Percentiles rank a stretch among this genome's conserved stretches.
Evolutionary conservation across 2,113 vertebrate genomes (phyloP).

Genomic region (Centropristis striata): DNA sequence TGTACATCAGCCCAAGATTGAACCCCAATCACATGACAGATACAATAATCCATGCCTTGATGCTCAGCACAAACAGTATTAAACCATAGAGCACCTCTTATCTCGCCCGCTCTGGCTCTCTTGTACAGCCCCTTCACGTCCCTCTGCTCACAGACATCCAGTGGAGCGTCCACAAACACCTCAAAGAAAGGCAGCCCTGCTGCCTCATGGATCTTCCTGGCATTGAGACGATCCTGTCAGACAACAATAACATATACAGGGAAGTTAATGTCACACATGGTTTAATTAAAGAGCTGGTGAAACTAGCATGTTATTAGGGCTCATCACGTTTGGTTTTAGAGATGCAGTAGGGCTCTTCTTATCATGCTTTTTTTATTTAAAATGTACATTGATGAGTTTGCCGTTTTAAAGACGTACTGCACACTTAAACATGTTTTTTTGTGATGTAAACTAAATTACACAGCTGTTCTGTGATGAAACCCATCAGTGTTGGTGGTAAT

Average conservation of each 20-base stretch:
- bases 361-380: no score
- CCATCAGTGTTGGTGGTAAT: no score
- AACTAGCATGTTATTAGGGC: neutral
- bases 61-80: neutral
- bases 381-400: neutral
- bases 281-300: neutral
- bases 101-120: constrained; percentile 97
- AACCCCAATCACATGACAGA: constrained; percentile 6
- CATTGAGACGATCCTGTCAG: constrained; percentile 94
- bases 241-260: neutral
- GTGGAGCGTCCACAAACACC: constrained; percentile 97
- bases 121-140: constrained; percentile 99
- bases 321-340: neutral
- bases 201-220: constrained; percentile 94
- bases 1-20: no score
- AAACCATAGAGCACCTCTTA: constrained; percentile 88
- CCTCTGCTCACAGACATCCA: constrained; percentile 97
- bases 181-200: constrained; percentile 97
- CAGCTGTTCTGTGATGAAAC: no score
- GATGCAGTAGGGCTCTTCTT: no score
- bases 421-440: no score
- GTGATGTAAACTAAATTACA: no score
- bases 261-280: neutral
- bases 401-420: no score
- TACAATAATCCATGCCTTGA: no score